Percentiles rank a stretch among this genome's conserved stretches.
Evolutionary conservation across 1,140 invertebrate genomes (phyloP).

Genomic region (Hirudo medicinalis): DNA sequence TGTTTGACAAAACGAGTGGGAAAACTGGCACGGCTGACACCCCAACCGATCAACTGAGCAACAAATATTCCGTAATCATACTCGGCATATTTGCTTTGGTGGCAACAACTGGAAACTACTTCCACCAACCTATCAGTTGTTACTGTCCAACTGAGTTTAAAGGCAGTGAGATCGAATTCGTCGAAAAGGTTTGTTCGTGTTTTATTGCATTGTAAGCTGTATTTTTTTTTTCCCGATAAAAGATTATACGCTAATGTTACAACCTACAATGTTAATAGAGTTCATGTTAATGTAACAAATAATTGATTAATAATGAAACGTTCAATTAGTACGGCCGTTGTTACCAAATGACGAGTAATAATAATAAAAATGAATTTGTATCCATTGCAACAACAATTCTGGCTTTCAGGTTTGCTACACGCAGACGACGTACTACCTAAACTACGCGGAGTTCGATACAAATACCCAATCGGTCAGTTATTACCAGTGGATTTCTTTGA

Average conservation of each 20-base stretch:
- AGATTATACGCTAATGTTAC: neutral
- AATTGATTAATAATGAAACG: neutral
- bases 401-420: slow-evolving; percentile 31
- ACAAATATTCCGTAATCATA: slow-evolving; percentile 32
- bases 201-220: neutral
- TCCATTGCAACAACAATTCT: neutral
- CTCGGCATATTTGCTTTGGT: slow-evolving; percentile 44
- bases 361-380: neutral
- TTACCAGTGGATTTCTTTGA: slow-evolving; percentile 88
- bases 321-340: too few species aligned
- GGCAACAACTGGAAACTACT: slow-evolving; percentile 45
- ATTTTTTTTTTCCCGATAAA: neutral
- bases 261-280: neutral
- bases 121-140: slow-evolving; percentile 43
- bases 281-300: neutral
- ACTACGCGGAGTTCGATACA: slow-evolving; percentile 25
- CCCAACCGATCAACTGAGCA: slow-evolving; percentile 1
- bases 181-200: slow-evolving; percentile 30
- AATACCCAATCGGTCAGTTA: slow-evolving; percentile 50
- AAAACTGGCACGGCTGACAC: slow-evolving; percentile 10
- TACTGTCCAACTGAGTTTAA: slow-evolving; percentile 42
- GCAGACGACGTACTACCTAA: slow-evolving; percentile 42
- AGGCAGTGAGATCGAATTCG: slow-evolving; percentile 40
- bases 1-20: neutral
- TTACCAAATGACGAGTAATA: neutral